These are phyloP conservation scores for Atractosteus spatula DNA, from an alignment of 2,113 vertebrate genomes.

Conservation along the genomic window DNA sequence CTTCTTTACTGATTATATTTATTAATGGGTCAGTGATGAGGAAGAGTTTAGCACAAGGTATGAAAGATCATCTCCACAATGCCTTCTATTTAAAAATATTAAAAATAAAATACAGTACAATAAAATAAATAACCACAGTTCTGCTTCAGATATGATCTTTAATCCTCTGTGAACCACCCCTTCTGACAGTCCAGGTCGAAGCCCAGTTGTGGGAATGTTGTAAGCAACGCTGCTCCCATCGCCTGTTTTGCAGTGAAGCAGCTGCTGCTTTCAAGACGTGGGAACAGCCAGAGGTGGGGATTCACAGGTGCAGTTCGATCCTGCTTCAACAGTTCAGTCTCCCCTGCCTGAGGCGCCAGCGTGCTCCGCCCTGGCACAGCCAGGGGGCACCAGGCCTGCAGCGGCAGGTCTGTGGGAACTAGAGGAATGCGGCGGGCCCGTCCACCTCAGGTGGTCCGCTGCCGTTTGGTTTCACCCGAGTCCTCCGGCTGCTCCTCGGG, in stretches of 20 bases:
- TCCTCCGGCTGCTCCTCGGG: slow-evolving; percentile 22
- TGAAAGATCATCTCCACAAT: too few species aligned
- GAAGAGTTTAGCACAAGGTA: too few species aligned
- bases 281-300: not conserved
- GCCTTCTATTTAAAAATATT: not conserved
- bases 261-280: not conserved
- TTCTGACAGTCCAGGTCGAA: slow-evolving; percentile 3
- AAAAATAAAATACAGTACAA: not conserved
- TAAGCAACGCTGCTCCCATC: slow-evolving; percentile 6
- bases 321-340: not conserved
- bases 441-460: slow-evolving; percentile 31
- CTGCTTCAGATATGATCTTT: slow-evolving; percentile 9
- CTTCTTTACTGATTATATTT: too few species aligned
- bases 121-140: slow-evolving; percentile 16
- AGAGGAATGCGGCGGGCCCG: not conserved
- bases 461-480: slow-evolving; percentile 32
- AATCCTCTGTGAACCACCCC: slow-evolving; percentile 1
- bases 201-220: not conserved
- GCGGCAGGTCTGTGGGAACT: not conserved
- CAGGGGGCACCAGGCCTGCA: not conserved
- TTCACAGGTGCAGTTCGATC: not conserved
- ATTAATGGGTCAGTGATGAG: too few species aligned
- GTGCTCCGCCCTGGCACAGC: not conserved
- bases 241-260: slow-evolving; percentile 10
- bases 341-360: not conserved